Conservation (phyloP, 64 coral and sea anemone genomes). For the Dendrophyllia cribrosa region DNA sequence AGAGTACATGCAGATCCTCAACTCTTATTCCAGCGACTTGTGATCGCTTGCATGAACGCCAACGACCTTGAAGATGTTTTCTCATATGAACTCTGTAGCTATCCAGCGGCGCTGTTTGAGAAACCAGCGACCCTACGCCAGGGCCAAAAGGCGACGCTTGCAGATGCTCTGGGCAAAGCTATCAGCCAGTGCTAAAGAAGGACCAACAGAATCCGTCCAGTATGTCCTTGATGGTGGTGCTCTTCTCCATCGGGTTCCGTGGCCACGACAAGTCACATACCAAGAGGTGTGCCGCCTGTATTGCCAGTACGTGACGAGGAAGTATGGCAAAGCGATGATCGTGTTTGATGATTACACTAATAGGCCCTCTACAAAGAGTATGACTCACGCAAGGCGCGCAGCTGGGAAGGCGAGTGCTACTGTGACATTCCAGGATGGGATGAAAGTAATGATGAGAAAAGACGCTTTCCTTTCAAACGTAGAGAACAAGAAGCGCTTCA, state of each 20-base stretch:
- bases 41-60: slow-evolving; percentile 16
- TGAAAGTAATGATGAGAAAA: slow-evolving; percentile 48
- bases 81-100: no score
- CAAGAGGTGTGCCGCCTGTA: slow-evolving; percentile 27
- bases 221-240: slow-evolving; percentile 70
- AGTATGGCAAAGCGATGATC: slow-evolving; percentile 46
- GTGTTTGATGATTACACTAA: slow-evolving; percentile 58
- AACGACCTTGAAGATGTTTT: slow-evolving; percentile 31
- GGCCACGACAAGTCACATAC: slow-evolving; percentile 23
- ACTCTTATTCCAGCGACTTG: slow-evolving; percentile 48
- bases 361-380: slow-evolving; percentile 17
- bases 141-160: slow-evolving; percentile 52
- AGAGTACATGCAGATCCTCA: slow-evolving; percentile 39
- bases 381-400: slow-evolving; percentile 42
- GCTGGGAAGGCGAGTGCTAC: neutral
- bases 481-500: slow-evolving; percentile 48
- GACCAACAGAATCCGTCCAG: slow-evolving; percentile 17
- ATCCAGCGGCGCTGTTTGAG: no score
- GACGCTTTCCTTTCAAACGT: slow-evolving; percentile 31
- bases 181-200: neutral
- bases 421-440: slow-evolving; percentile 26
- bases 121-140: slow-evolving; percentile 15
- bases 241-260: slow-evolving; percentile 56
- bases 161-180: slow-evolving; percentile 53
- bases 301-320: slow-evolving; percentile 33